These are phyloP conservation scores for Thamnaconus septentrionalis DNA, from an alignment of 2,113 vertebrate genomes.

Conservation along the genomic window DNA sequence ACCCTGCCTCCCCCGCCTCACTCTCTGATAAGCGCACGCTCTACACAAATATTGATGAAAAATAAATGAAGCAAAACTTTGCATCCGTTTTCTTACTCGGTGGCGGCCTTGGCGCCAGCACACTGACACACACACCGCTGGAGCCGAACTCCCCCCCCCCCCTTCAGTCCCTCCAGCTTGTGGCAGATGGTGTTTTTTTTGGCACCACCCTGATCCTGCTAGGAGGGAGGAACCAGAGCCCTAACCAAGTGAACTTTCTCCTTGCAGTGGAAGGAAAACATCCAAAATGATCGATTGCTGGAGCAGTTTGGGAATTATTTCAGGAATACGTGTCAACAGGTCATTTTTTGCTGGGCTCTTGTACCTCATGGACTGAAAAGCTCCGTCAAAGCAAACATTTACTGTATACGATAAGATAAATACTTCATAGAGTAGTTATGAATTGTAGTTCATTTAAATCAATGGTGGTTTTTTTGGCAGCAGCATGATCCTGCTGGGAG, in stretches of 20 bases:
- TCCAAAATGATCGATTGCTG: too few species aligned
- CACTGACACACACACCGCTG: conserved; percentile 20
- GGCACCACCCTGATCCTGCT: conserved; percentile 44
- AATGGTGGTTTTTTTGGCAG: too few species aligned
- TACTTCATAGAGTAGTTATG: too few species aligned
- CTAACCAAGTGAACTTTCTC: conserved; percentile 46
- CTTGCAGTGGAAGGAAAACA: not conserved
- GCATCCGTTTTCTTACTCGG: conserved; percentile 41
- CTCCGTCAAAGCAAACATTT: too few species aligned
- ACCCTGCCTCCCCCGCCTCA: not conserved
- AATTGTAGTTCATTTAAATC: too few species aligned
- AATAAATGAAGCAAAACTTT: conserved; percentile 37
- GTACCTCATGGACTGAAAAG: too few species aligned
- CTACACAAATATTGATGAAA: conserved; percentile 30
- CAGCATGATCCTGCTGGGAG: too few species aligned
- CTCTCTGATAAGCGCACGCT: conserved; percentile 2
- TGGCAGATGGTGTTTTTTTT: conserved; percentile 60
- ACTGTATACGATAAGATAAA: too few species aligned
- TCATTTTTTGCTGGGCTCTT: too few species aligned
- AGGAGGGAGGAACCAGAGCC: conserved; percentile 40
- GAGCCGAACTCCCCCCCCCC: conserved; percentile 30
- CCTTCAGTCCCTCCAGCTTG: conserved; percentile 38
- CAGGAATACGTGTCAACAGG: too few species aligned
- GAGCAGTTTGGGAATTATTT: too few species aligned
- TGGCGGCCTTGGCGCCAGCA: conserved; percentile 27